These are phyloP conservation scores for Platerodrilus igneus DNA, from an alignment of 2,888 invertebrate genomes.

Conservation along the genomic window DNA sequence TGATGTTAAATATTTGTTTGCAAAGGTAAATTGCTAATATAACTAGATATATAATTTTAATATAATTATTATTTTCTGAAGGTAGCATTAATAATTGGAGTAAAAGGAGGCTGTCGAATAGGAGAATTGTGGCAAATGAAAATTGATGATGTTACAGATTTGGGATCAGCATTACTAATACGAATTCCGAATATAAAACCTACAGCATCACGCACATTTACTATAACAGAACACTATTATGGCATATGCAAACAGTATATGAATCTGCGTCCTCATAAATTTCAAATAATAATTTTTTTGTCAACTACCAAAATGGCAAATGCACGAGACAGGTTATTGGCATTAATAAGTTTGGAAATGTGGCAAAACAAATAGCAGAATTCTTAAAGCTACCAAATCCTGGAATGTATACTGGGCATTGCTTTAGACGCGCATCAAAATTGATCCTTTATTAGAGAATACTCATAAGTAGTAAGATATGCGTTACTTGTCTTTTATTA, in stretches of 20 bases:
- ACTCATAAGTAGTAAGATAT: too few species aligned
- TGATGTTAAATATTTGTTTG: too few species aligned
- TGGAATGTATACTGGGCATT: constrained; percentile 19
- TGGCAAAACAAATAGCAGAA: constrained; percentile 18
- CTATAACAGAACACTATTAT: constrained; percentile 20
- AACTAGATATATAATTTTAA: too few species aligned
- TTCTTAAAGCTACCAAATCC: constrained; percentile 16
- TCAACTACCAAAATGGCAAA: constrained; percentile 21
- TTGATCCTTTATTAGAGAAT: too few species aligned
- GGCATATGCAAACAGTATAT: constrained; percentile 23
- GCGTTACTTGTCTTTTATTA: too few species aligned
- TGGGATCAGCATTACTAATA: constrained; percentile 5
- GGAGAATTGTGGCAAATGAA: constrained; percentile 9
- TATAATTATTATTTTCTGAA: too few species aligned
- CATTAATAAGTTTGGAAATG: constrained; percentile 16
- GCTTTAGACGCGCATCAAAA: constrained; percentile 17
- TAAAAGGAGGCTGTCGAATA: constrained; percentile 9
- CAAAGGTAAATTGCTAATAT: too few species aligned
- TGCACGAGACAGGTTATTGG: constrained; percentile 18
- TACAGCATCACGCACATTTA: constrained; percentile 19
- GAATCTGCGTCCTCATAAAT: constrained; percentile 17
- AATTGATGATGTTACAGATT: constrained; percentile 9
- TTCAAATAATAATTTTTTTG: constrained; percentile 12
- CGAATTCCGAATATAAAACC: constrained; percentile 18
- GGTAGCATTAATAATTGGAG: constrained; percentile 12